Percentiles rank a stretch among this genome's conserved stretches.
Evolutionary conservation across 2,888 invertebrate genomes (phyloP).

Genomic region (Erebia epiphron): DNA sequence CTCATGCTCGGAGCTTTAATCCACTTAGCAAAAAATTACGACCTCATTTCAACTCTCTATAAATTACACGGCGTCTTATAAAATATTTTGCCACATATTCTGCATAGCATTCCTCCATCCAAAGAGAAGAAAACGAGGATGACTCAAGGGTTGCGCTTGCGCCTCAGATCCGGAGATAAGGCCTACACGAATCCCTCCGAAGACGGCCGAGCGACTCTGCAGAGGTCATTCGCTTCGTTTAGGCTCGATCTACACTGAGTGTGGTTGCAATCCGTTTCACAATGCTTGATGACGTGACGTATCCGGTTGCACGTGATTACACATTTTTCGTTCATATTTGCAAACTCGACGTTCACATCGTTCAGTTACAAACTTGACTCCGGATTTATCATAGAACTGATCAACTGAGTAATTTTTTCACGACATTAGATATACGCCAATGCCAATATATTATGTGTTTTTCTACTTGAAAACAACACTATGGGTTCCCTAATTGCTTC

Average conservation of each 20-base stretch:
- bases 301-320: no score
- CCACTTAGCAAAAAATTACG: not conserved
- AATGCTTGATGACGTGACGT: not conserved
- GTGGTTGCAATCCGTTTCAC: not conserved
- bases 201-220: slow-evolving; percentile 60
- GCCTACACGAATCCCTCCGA: slow-evolving; percentile 56
- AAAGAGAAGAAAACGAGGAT: slow-evolving; percentile 42
- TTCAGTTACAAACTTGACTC: no score
- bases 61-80: slow-evolving; percentile 17
- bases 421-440: no score
- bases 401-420: no score
- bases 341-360: no score
- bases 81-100: slow-evolving; percentile 34
- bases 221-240: slow-evolving; percentile 71
- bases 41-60: not conserved
- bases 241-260: not conserved
- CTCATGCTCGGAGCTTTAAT: not conserved
- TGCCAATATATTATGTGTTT: no score
- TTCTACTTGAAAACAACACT: no score
- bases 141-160: slow-evolving; percentile 65
- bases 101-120: slow-evolving; percentile 35
- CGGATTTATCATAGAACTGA: no score
- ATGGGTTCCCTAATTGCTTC: no score
- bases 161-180: slow-evolving; percentile 70
- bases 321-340: no score